These are phyloP conservation scores for Melanostoma scalare DNA, from an alignment of 2,888 invertebrate species.

Conservation along the genomic window DNA sequence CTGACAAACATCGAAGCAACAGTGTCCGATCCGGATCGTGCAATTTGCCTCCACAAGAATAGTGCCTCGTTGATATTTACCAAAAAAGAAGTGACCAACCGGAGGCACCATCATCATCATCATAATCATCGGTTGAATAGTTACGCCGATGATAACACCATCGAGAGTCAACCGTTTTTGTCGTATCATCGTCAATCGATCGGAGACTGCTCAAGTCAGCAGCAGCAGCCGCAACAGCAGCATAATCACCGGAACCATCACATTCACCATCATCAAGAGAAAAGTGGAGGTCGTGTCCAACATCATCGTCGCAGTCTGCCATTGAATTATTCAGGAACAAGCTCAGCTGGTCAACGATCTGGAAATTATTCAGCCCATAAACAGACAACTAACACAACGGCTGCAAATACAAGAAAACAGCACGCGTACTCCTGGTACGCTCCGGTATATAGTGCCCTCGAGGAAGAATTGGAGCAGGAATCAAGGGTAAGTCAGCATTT, in stretches of 20 bases:
- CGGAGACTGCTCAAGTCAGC: slow-evolving; percentile 24
- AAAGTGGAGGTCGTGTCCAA: slow-evolving; percentile 55
- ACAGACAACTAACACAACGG: slow-evolving; percentile 75
- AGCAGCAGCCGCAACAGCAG: slow-evolving; percentile 24
- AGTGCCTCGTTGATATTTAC: slow-evolving; percentile 81
- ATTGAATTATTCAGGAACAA: slow-evolving; percentile 77
- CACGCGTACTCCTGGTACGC: slow-evolving; percentile 82
- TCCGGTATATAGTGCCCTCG: slow-evolving; percentile 81
- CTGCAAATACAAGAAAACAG: slow-evolving; percentile 79
- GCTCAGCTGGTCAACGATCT: slow-evolving; percentile 27
- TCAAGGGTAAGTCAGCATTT: slow-evolving; percentile 79
- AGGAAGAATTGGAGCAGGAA: slow-evolving; percentile 82
- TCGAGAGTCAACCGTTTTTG: slow-evolving; percentile 60
- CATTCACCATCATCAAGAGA: slow-evolving; percentile 60
- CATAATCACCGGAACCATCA: slow-evolving; percentile 32
- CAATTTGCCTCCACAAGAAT: slow-evolving; percentile 80
- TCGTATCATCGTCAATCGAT: slow-evolving; percentile 56
- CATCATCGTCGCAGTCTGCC: slow-evolving; percentile 81
- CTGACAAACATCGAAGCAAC: slow-evolving; percentile 79
- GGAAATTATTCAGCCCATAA: slow-evolving; percentile 48
- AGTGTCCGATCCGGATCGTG: slow-evolving; percentile 78
- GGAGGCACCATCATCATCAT: slow-evolving; percentile 41
- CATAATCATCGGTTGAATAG: slow-evolving; percentile 51
- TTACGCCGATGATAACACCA: slow-evolving; percentile 45
- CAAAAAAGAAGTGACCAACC: slow-evolving; percentile 77